Percentiles rank a stretch among this genome's conserved stretches.
These are phyloP conservation scores for Tauraco erythrolophus DNA, from an alignment of 2,113 vertebrate genomes.

Conservation along the genomic window DNA sequence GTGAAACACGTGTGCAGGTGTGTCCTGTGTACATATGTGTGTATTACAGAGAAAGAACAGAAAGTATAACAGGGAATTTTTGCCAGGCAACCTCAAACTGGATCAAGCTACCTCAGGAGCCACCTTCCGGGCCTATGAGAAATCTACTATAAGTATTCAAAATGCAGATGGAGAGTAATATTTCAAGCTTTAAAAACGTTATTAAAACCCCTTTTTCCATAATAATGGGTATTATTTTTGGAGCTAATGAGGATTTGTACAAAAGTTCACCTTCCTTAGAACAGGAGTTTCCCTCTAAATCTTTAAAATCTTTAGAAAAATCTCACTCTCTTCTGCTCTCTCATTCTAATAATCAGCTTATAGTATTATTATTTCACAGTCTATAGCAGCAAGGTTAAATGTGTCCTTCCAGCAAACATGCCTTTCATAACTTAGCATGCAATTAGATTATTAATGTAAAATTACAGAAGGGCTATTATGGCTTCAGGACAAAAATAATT, in stretches of 20 bases:
- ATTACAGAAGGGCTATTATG: slow-evolving; percentile 11
- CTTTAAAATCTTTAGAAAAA: slow-evolving; percentile 47
- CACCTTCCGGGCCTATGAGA: slow-evolving; percentile 1
- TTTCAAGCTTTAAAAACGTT: slow-evolving; percentile 57
- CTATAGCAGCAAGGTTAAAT: slow-evolving; percentile 30
- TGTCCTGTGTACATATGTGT: rapidly evolving
- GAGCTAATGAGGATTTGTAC: slow-evolving; percentile 47
- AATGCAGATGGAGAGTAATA: slow-evolving; percentile 49
- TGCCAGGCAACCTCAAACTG: neutral
- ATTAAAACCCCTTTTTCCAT: slow-evolving; percentile 2
- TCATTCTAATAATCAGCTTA: slow-evolving; percentile 47
- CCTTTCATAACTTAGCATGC: neutral
- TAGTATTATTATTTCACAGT: slow-evolving; percentile 23
- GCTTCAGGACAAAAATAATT: slow-evolving; percentile 53
- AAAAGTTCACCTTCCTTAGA: slow-evolving; percentile 32
- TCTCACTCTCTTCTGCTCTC: neutral
- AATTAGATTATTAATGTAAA: slow-evolving; percentile 47
- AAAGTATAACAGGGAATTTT: neutral
- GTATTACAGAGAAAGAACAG: neutral
- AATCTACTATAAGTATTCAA: slow-evolving; percentile 31
- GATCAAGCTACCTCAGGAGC: slow-evolving; percentile 32
- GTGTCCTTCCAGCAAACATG: slow-evolving; percentile 43
- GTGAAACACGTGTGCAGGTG: neutral
- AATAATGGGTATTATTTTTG: slow-evolving; percentile 32
- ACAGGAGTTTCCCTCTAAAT: neutral